Percentiles rank a stretch among this genome's conserved stretches.
phyloP scores from a whole-genome alignment of 2,797 vertebrate species.

The Tapera naevia region DNA sequence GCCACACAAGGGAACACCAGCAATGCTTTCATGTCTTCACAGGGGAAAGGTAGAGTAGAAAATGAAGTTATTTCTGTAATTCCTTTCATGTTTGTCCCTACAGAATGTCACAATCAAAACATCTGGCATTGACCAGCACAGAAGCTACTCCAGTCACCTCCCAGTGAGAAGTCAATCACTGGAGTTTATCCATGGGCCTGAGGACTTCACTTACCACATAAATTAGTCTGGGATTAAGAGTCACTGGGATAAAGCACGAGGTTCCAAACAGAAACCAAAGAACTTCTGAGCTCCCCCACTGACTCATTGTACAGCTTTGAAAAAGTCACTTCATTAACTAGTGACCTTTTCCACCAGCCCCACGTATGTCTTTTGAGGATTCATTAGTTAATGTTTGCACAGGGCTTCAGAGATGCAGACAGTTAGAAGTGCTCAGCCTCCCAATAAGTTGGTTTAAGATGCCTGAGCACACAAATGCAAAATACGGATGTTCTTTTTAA shows the following conservation, averaged over 20 bases:
- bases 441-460: conserved; percentile 49
- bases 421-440: conserved; percentile 45
- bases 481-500: conserved; percentile 46
- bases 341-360: conserved; percentile 33
- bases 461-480: conserved; percentile 52
- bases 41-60: background rate
- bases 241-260: background rate
- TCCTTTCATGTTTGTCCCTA: background rate
- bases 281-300: background rate
- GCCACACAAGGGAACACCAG: background rate
- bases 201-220: background rate
- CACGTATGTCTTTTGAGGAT: conserved; percentile 27
- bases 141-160: background rate
- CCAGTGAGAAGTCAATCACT: background rate
- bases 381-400: conserved; percentile 60
- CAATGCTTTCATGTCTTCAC: background rate
- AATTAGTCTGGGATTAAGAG: background rate
- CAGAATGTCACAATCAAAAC: background rate
- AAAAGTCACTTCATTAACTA: conserved; percentile 59
- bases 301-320: conserved; percentile 1
- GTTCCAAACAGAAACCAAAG: background rate
- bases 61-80: background rate
- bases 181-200: background rate
- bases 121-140: background rate
- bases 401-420: background rate